These are phyloP conservation scores for Numida meleagris DNA, from an alignment of 2,113 vertebrate species.

Conservation along the genomic window DNA sequence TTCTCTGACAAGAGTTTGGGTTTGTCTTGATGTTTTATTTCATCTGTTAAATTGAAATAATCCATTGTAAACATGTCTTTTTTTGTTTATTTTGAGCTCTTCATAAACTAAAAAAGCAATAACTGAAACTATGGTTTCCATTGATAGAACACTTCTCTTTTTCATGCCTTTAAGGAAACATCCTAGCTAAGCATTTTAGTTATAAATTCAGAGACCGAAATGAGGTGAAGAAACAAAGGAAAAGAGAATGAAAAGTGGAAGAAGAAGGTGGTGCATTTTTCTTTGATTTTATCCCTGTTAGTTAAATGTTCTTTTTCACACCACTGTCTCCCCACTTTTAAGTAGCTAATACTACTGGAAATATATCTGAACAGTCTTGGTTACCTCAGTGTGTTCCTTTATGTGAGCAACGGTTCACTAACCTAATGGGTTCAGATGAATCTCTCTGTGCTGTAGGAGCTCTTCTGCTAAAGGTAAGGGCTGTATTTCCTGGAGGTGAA, in stretches of 20 bases:
- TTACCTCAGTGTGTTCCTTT: background rate
- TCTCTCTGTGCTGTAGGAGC: background rate
- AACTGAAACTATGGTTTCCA: background rate
- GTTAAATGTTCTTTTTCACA: background rate
- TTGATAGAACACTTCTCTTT: background rate
- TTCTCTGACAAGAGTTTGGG: background rate
- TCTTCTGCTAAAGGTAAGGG: background rate
- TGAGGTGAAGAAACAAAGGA: background rate
- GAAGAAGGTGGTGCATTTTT: background rate
- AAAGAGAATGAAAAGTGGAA: rapidly evolving
- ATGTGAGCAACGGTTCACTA: background rate
- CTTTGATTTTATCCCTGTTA: background rate
- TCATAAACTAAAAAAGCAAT: background rate
- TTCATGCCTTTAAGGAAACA: background rate
- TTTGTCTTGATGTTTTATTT: background rate
- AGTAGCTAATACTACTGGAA: background rate
- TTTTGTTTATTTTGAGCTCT: background rate
- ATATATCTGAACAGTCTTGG: background rate
- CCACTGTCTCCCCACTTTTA: background rate
- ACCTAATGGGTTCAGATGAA: background rate
- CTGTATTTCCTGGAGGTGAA: background rate
- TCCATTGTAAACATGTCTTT: background rate
- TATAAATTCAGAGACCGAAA: background rate
- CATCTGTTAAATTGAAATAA: background rate
- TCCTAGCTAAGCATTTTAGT: background rate